Conservation (phyloP, 2,113 vertebrate genomes). For the Barbus barbus region DNA sequence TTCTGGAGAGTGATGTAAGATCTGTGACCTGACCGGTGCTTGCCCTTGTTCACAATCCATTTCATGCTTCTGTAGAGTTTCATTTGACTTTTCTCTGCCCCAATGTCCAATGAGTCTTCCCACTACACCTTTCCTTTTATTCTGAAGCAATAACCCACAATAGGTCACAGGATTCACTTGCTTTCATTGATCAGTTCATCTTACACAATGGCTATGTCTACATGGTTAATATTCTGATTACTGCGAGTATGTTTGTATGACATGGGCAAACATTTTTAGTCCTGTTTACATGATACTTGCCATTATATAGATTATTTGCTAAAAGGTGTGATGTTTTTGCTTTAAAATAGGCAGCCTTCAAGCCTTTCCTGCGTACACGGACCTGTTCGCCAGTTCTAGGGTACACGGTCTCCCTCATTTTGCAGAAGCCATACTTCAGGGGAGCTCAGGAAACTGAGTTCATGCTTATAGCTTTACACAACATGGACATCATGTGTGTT, state of each 20-base stretch:
- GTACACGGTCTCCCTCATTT: constrained; percentile 14
- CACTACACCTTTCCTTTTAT: not conserved
- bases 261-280: not conserved
- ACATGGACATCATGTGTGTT: too few relatives aligned
- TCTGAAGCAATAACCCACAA: not conserved
- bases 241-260: not conserved
- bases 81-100: not conserved
- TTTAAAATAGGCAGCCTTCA: constrained; percentile 28
- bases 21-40: not conserved
- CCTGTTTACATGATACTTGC: not conserved
- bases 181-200: not conserved
- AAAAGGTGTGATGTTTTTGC: constrained; percentile 27
- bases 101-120: not conserved
- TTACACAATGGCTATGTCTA: not conserved
- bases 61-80: not conserved
- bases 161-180: not conserved
- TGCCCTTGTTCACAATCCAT: not conserved
- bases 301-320: constrained; percentile 15
- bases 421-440: not conserved
- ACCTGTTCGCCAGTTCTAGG: constrained; percentile 2
- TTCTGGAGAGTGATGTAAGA: constrained; percentile 96
- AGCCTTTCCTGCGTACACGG: not conserved
- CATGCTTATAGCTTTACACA: not conserved
- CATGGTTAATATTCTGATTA: not conserved
- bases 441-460: not conserved